Evolutionary conservation across 2,797 vertebrate species (phyloP).

Genomic region (Enteromius mattozi): DNA sequence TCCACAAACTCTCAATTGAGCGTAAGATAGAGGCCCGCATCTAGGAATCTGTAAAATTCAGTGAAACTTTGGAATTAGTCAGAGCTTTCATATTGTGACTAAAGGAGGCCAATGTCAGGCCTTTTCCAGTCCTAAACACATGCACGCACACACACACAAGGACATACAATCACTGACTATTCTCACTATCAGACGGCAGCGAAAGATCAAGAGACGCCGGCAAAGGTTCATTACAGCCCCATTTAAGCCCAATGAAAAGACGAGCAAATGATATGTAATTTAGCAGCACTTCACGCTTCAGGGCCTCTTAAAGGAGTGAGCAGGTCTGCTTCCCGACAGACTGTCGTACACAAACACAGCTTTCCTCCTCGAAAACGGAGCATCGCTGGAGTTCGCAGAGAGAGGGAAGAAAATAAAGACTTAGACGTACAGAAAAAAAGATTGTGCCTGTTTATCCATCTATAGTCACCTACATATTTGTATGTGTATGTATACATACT

Average conservation of each 20-base stretch:
- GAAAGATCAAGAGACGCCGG: constrained; percentile 52
- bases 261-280: constrained; percentile 58
- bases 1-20: neutral
- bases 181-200: constrained; percentile 27
- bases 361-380: constrained; percentile 26
- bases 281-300: constrained; percentile 55
- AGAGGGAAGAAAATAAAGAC: neutral
- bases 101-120: constrained; percentile 21
- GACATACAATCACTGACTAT: constrained; percentile 39
- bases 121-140: constrained; percentile 4
- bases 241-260: constrained; percentile 51
- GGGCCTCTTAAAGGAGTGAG: constrained; percentile 51
- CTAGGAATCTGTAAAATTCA: constrained; percentile 2
- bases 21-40: neutral
- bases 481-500: neutral
- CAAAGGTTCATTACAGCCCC: constrained; percentile 49
- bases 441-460: neutral
- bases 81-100: constrained; percentile 12
- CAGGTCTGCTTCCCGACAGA: constrained; percentile 48
- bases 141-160: neutral
- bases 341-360: constrained; percentile 34
- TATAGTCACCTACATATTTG: neutral
- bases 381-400: neutral
- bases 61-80: constrained; percentile 5
- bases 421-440: constrained; percentile 7